These are phyloP conservation scores for Ethmia dodecea DNA, from an alignment of 2,888 invertebrate genomes.

Conservation along the genomic window DNA sequence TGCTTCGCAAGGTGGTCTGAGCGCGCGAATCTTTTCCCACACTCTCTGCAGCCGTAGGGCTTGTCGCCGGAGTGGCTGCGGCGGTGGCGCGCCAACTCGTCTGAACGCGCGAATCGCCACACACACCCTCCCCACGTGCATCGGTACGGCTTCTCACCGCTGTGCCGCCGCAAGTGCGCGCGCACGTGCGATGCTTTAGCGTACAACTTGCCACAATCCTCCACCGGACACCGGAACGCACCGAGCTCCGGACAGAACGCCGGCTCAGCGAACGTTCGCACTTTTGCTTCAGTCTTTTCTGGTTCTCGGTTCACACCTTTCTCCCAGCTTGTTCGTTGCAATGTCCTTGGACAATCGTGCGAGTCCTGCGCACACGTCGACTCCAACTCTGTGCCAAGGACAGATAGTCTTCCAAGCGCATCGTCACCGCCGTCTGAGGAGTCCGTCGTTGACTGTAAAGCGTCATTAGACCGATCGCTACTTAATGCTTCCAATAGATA, in stretches of 20 bases:
- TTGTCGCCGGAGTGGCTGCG: constrained; percentile 97
- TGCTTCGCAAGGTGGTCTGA: constrained; percentile 97
- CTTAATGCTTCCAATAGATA: constrained; percentile 55
- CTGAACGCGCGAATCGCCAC: constrained; percentile 96
- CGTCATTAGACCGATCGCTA: constrained; percentile 48
- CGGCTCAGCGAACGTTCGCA: constrained; percentile 57
- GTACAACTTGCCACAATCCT: constrained; percentile 87
- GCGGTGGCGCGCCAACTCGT: constrained; percentile 94
- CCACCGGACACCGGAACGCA: constrained; percentile 83
- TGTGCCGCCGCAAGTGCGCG: constrained; percentile 91
- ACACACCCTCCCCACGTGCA: constrained; percentile 89
- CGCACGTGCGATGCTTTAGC: constrained; percentile 94
- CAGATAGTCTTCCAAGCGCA: constrained; percentile 28
- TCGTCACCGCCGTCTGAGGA: constrained; percentile 38
- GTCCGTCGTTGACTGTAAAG: constrained; percentile 36
- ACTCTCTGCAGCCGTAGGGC: constrained; percentile 93
- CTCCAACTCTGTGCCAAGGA: constrained; percentile 33
- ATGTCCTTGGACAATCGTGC: constrained; percentile 30
- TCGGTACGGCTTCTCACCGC: constrained; percentile 86
- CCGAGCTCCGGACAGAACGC: constrained; percentile 67
- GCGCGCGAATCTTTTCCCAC: constrained; percentile 93
- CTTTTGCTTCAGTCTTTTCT: constrained; percentile 34
- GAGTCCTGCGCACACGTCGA: constrained; percentile 38
- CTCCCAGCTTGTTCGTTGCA: constrained; percentile 15
- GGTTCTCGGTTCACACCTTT: constrained; percentile 15